Evolutionary conservation across 2,888 invertebrate species (phyloP).

Genomic region (Creontiades dilutus): DNA sequence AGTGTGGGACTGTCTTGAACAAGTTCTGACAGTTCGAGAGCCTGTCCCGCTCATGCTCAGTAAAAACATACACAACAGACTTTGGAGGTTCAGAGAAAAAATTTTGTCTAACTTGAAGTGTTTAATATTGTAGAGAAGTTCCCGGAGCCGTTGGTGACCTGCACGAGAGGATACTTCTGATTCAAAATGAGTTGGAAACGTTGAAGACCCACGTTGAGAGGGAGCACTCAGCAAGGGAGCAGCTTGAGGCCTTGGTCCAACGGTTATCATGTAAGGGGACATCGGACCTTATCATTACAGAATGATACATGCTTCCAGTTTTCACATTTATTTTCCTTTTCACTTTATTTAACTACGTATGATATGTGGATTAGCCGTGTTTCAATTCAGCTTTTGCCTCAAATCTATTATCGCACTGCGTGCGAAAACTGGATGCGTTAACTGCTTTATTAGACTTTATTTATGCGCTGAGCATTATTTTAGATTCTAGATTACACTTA

Average conservation of each 20-base stretch:
- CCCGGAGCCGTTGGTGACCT: conserved; percentile 70
- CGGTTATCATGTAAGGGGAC: conserved; percentile 57
- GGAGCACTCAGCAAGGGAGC: conserved; percentile 73
- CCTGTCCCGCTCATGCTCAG: too few species aligned
- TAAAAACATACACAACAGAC: too few species aligned
- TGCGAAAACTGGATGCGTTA: conserved; percentile 65
- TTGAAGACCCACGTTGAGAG: conserved; percentile 71
- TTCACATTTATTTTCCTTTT: conserved; percentile 69
- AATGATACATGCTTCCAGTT: conserved; percentile 68
- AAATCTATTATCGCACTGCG: conserved; percentile 55
- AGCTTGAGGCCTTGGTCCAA: conserved; percentile 71
- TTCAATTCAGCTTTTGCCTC: conserved; percentile 9
- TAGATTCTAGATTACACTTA: too few species aligned
- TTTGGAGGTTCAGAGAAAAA: too few species aligned
- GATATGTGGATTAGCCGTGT: background rate
- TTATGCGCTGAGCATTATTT: background rate
- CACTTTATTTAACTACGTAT: conserved; percentile 57
- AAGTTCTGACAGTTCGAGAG: too few species aligned
- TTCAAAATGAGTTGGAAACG: conserved; percentile 71
- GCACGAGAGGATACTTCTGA: conserved; percentile 67
- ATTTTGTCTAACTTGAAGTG: too few species aligned
- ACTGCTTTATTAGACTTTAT: background rate
- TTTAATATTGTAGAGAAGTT: conserved; percentile 51
- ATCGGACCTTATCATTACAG: conserved; percentile 55
- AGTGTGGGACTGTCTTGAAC: too few species aligned